These are phyloP conservation scores for Pachypanchax playfairii DNA, from an alignment of 2,113 vertebrate genomes.

Conservation along the genomic window DNA sequence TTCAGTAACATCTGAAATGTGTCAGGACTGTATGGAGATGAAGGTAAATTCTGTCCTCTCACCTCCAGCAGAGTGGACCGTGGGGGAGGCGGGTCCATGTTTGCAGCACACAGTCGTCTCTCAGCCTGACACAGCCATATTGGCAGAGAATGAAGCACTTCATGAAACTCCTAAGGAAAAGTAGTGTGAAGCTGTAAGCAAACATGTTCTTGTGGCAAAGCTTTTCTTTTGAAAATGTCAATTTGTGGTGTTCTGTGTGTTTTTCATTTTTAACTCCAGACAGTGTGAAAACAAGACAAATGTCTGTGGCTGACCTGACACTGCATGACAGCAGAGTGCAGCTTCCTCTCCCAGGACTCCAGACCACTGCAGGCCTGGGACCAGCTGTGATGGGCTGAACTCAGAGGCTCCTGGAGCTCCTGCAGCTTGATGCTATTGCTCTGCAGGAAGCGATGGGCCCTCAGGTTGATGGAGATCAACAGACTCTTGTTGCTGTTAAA, in stretches of 20 bases:
- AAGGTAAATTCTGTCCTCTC: constrained; percentile 6
- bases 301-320: constrained; percentile 82
- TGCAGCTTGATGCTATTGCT: constrained; percentile 72
- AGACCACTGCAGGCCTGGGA: constrained; percentile 74
- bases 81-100: constrained; percentile 48
- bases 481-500: constrained; percentile 88
- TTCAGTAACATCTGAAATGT: no score
- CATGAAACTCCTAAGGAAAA: constrained; percentile 87
- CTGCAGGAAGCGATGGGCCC: constrained; percentile 79
- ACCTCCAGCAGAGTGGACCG: constrained; percentile 79
- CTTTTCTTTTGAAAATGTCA: no score
- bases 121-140: constrained; percentile 86
- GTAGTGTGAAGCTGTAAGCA: neutral
- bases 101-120: constrained; percentile 67
- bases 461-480: constrained; percentile 84
- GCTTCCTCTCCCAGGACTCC: constrained; percentile 82
- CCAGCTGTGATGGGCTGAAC: constrained; percentile 85
- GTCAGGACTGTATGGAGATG: no score
- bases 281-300: neutral
- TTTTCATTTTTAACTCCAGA: no score
- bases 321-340: constrained; percentile 82
- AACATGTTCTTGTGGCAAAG: neutral
- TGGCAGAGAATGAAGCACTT: constrained; percentile 84
- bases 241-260: no score
- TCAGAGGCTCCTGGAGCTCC: constrained; percentile 81